Base-by-base conservation (phyloP, 2,888 invertebrate genomes). In the Pemphredon lugubris region DNA sequence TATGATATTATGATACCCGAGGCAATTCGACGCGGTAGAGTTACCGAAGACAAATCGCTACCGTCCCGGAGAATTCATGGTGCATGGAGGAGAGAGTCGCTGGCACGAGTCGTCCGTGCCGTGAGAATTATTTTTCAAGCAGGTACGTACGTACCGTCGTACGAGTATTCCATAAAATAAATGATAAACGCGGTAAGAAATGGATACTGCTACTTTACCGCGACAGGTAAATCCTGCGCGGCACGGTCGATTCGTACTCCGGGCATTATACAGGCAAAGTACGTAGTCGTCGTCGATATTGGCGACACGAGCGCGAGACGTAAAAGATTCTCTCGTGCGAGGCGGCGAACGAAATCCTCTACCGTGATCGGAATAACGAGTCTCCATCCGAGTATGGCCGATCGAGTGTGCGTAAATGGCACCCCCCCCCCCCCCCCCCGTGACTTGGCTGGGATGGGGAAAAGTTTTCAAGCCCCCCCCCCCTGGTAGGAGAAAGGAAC, bases 311-410 rank as follows among this genome's bases (percentile, higher is more conserved):
- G 42, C 59, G 57, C 54, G 64, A 71, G 75, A 75, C 80, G 80
- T 80, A 80, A 80, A 80, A 78, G 77, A 80, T 78, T 75, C 80
- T 69, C 74, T 61, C 60, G 70, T 58, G 54, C 60, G 42, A 68
- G 14, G 70, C 40, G 61, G 48, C 13, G n/a, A 69, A 65, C 64
- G 64, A 70, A 80, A 76, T 80, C 72, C 75, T 70, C 70, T 58
- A 34, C 13, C 80, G 78, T 80, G 80, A 78, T 78, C 78, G 78
- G 80, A 80, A 80, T 80, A 80, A 75, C 80, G 75, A 79, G 75
- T 54, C 67, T n/a, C 57, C 60, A 51, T 45, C 40, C 20, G 63
- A 32, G 65, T 60, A 39, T 37, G 50, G 58, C 47, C 68, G 77
- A 79, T 77, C 71, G 64, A 40, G 63, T 53, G 75, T 75, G 75